Conservation (phyloP, 2,888 invertebrate genomes). For the Oscheius sp. region DNA sequence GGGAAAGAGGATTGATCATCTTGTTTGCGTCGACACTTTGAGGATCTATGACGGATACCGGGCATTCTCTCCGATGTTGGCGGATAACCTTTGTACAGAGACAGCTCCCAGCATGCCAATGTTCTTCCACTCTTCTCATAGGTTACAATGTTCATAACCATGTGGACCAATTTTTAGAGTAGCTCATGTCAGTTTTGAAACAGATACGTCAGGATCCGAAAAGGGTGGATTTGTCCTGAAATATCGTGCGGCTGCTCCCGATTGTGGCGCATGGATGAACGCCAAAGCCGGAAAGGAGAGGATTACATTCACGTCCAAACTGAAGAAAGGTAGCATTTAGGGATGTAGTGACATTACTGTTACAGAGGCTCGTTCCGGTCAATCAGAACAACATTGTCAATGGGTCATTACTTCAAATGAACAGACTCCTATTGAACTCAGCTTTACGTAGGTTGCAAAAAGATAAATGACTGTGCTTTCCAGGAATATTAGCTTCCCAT, state of each 20-base stretch:
- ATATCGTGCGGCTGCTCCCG: constrained; percentile 41
- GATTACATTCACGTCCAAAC: constrained; percentile 34
- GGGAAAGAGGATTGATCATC: constrained; percentile 33
- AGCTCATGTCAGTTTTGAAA: constrained; percentile 64
- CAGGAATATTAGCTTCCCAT: constrained; percentile 46
- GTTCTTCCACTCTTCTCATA: constrained; percentile 45
- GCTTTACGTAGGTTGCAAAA: constrained; percentile 49
- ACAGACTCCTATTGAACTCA: constrained; percentile 57
- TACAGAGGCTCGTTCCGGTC: constrained; percentile 39
- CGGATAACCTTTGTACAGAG: constrained; percentile 50
- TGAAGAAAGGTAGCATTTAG: constrained; percentile 36
- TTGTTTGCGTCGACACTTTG: constrained; percentile 48
- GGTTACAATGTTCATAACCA: constrained; percentile 9
- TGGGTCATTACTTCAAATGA: constrained; percentile 58
- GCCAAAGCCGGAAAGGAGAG: constrained; percentile 40
- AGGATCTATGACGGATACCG: constrained; percentile 69
- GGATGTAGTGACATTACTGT: not conserved
- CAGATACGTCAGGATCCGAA: constrained; percentile 57
- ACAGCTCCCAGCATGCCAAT: constrained; percentile 29
- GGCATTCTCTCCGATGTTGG: constrained; percentile 60
- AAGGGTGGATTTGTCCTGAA: constrained; percentile 57
- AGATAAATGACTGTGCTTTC: constrained; percentile 16
- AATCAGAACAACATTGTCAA: constrained; percentile 59
- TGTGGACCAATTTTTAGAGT: constrained; percentile 27
- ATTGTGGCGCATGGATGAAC: constrained; percentile 61